phyloP scores from a whole-genome alignment of 2,113 vertebrate genomes.

The Craseonycteris thonglongyai region DNA sequence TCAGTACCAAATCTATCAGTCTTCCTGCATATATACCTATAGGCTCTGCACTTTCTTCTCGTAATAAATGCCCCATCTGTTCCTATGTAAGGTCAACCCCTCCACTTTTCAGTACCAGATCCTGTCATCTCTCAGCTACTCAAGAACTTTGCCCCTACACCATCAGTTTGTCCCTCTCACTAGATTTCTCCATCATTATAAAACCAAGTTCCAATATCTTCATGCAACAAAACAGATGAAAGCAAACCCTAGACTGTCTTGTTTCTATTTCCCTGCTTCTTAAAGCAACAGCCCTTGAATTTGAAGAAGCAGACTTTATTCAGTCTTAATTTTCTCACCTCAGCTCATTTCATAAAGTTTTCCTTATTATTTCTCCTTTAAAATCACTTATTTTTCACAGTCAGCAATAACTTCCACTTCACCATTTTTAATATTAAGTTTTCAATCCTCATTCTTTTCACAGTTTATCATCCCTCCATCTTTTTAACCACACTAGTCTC shows the following conservation, averaged over 20 bases:
- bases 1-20: background rate
- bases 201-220: background rate
- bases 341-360: background rate
- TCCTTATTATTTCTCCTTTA: background rate
- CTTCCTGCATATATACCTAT: background rate
- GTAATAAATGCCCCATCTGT: too few species aligned
- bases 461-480: background rate
- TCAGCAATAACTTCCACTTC: background rate
- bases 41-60: background rate
- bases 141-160: background rate
- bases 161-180: background rate
- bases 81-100: background rate
- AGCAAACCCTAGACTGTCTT: background rate
- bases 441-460: background rate
- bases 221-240: background rate
- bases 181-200: background rate
- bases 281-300: background rate
- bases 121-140: background rate
- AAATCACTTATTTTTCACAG: background rate
- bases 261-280: background rate
- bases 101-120: background rate
- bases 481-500: background rate
- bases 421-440: background rate
- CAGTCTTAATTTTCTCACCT: background rate
- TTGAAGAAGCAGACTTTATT: background rate